A percentile compares a stretch with the other conserved stretches of the same genome.
Conservation (phyloP, 2,888 invertebrate genomes). For the Miltochrista miniata region DNA sequence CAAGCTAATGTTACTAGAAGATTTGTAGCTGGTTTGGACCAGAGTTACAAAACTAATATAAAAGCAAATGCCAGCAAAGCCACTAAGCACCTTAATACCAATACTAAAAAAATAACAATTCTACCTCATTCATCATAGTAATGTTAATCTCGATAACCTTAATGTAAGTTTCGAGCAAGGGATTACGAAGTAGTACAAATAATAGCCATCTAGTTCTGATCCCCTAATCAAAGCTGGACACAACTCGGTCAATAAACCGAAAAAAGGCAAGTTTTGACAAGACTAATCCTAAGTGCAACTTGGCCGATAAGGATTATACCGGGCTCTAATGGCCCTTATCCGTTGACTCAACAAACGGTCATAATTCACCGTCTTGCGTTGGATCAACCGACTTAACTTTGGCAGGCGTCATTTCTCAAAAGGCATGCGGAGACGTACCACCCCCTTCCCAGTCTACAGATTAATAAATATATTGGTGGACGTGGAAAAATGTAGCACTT, state of each 20-base stretch:
- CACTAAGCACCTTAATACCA: conserved; percentile 1
- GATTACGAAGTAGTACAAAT: conserved; percentile 29
- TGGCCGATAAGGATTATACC: conserved; percentile 81
- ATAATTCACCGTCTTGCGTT: conserved; percentile 78
- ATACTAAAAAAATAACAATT: conserved; percentile 2
- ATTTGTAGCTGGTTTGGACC: no score
- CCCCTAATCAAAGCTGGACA: conserved; percentile 77
- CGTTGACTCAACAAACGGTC: conserved; percentile 79
- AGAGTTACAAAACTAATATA: no score
- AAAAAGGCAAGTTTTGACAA: conserved; percentile 80
- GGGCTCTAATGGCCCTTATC: conserved; percentile 81
- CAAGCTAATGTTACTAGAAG: no score
- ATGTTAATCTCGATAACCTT: conserved; percentile 17
- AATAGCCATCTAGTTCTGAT: conserved; percentile 51
- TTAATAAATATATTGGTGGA: conserved; percentile 82
- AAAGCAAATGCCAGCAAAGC: neutral
- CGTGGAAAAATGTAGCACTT: conserved; percentile 80
- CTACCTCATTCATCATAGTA: conserved; percentile 12
- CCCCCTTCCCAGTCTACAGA: conserved; percentile 55
- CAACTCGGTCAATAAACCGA: conserved; percentile 68
- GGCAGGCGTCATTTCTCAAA: conserved; percentile 84
- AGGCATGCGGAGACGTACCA: conserved; percentile 77
- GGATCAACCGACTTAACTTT: conserved; percentile 83
- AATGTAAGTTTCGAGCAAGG: conserved; percentile 21
- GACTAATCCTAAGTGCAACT: conserved; percentile 83